Evolutionary conservation across 2,797 vertebrate genomes (phyloP), one percentile per base, ranked within the genome.

Genomic region (Melanotaenia trifasciata): DNA sequence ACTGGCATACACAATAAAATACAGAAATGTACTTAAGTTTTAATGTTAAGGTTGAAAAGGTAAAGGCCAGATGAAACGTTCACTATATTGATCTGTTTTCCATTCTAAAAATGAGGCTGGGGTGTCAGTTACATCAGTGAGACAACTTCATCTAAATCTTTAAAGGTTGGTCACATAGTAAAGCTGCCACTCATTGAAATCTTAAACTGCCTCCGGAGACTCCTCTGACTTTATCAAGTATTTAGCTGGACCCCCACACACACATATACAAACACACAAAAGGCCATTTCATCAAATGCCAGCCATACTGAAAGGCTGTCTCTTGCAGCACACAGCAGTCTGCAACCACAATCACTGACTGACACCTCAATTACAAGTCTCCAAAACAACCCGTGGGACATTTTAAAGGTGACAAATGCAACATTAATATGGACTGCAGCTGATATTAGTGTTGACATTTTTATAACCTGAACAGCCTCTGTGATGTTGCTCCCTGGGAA

Each of bases 221-320:
- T 85, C 79, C 78, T 81, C 61, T 78, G 86, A 83, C 78, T 90
- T 86, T 76, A 87, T 87, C 74, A 78, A 82, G 81, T 80, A 85
- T 88, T 90, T 88, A 90, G 72, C 65, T 56, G 59, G 12, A 67
- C 66, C 50, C 58, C 67, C 57, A 58, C 38, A 61, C 38, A 54
- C 72, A 54, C 64, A 68, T 35, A 62, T 32, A 71, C 50, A 80
- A 4, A 74, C 68, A 78, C 78, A 93, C 87, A 92, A 90, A 91
- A 75, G 79, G 64, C 71, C 74, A 81, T 87, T 91, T 92, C 84
- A 93, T 92, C 79, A 87, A 89, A 91, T 80, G 87, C 84, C 89
- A 90, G 70, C 64, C 40, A 5, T 33, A 40, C 69, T 86, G 90
- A 93, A 90, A 85, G 79, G 70, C 86, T 62, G 76, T 79, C 89